A percentile compares a stretch with the other conserved stretches of the same genome.
Conservation (phyloP, 2,797 vertebrate genomes). For the Pseudochaenichthys georgianus region DNA sequence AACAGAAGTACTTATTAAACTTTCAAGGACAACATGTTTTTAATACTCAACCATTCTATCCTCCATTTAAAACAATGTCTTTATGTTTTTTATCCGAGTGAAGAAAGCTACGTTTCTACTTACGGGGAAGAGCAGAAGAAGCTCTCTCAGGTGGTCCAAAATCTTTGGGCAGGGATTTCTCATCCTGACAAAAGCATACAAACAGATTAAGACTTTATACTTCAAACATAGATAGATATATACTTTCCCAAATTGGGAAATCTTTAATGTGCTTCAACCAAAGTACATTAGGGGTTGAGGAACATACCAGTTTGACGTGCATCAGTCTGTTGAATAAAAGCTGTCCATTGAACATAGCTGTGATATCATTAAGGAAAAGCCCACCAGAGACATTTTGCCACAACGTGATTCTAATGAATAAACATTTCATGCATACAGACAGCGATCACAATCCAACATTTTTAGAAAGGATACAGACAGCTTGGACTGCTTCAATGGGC, state of each 20-base stretch:
- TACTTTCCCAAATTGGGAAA: too few relatives aligned
- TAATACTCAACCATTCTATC: not conserved
- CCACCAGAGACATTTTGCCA: not conserved
- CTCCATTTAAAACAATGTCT: not conserved
- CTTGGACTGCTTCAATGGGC: constrained; percentile 97
- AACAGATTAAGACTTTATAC: not conserved
- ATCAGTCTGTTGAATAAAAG: constrained; percentile 96
- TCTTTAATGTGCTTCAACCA: not conserved
- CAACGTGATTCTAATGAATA: not conserved
- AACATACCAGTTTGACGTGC: constrained; percentile 97
- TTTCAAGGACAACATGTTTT: not conserved
- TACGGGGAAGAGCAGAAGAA: constrained; percentile 93
- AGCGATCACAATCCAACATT: not conserved
- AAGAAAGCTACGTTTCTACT: constrained; percentile 67
- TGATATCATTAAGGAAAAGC: constrained; percentile 81
- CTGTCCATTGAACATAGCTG: constrained; percentile 98
- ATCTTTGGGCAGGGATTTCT: constrained; percentile 96
- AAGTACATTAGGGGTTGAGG: not conserved
- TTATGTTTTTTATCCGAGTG: not conserved
- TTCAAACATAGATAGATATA: not conserved
- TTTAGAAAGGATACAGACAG: constrained; percentile 95
- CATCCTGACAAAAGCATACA: constrained; percentile 85
- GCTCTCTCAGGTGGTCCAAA: constrained; percentile 93
- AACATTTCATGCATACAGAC: not conserved
- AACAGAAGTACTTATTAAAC: not conserved